Evolutionary conservation across 2,888 invertebrate species (phyloP).

Genomic region (Drosophila borborema): DNA sequence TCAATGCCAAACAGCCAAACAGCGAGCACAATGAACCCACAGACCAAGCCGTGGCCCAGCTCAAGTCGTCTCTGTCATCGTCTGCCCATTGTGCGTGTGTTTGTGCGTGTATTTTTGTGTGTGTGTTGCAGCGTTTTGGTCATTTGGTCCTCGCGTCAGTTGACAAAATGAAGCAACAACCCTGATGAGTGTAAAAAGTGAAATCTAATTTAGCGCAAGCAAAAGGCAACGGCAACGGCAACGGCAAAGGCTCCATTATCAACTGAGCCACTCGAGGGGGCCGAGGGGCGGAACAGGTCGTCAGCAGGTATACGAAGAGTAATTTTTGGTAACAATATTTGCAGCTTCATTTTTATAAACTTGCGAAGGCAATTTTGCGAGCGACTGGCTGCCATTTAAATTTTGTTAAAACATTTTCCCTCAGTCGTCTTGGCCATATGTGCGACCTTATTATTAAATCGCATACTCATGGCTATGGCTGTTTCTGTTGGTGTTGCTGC

Average conservation of each 20-base stretch:
- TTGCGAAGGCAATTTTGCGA: conserved; percentile 53
- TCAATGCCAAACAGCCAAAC: conserved; percentile 59
- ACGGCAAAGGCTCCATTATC: conserved; percentile 26
- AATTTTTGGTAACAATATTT: conserved; percentile 71
- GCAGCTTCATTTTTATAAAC: conserved; percentile 77
- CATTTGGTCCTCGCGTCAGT: conserved; percentile 62
- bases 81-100: conserved; percentile 28
- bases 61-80: conserved; percentile 18
- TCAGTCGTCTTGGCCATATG: conserved; percentile 51
- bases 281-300: not conserved
- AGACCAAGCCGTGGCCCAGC: conserved; percentile 11
- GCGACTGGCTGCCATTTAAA: conserved; percentile 45
- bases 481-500: conserved; percentile 14
- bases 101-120: conserved; percentile 5
- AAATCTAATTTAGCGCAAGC: conserved; percentile 76
- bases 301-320: conserved; percentile 26
- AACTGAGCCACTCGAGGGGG: conserved; percentile 27
- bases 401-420: conserved; percentile 28
- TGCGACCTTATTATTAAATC: conserved; percentile 62
- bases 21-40: conserved; percentile 58
- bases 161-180: conserved; percentile 75
- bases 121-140: conserved; percentile 44
- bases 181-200: conserved; percentile 59
- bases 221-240: conserved; percentile 34
- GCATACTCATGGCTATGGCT: conserved; percentile 46